These are phyloP conservation scores for Drosophila simulans DNA, from an alignment of 1,140 invertebrate genomes.

Conservation along the genomic window DNA sequence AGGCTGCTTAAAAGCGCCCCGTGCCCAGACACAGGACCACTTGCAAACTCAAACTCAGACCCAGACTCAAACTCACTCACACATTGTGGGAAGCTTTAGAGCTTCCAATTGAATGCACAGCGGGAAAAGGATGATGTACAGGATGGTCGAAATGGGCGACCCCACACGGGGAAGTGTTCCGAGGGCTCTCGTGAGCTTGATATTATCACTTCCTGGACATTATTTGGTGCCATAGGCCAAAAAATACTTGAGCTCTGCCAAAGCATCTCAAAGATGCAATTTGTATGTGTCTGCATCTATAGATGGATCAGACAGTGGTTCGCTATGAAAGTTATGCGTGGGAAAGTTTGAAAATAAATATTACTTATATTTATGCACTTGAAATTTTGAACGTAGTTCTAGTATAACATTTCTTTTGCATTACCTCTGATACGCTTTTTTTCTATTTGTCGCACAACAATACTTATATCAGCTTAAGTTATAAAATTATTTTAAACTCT, in stretches of 20 bases:
- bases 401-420: too few species aligned
- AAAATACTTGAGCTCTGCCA: constrained; percentile 68
- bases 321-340: background rate
- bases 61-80: constrained; percentile 11
- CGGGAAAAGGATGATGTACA: constrained; percentile 33
- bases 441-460: too few species aligned
- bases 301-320: constrained; percentile 12
- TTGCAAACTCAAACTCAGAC: background rate
- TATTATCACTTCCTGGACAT: constrained; percentile 81
- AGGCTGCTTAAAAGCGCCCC: constrained; percentile 52
- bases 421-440: too few species aligned
- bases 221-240: constrained; percentile 79
- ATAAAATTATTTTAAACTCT: background rate
- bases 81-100: constrained; percentile 44
- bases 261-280: constrained; percentile 57
- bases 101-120: constrained; percentile 76
- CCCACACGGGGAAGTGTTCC: constrained; percentile 16
- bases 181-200: constrained; percentile 61
- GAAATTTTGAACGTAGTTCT: too few species aligned
- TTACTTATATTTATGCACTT: background rate
- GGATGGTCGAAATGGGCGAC: background rate
- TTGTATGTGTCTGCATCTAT: constrained; percentile 43
- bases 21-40: constrained; percentile 9
- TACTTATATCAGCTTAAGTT: too few species aligned
- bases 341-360: too few species aligned